Evolutionary conservation across 2,888 invertebrate genomes (phyloP).

Genomic region (Zaprionus bogoriensis): DNA sequence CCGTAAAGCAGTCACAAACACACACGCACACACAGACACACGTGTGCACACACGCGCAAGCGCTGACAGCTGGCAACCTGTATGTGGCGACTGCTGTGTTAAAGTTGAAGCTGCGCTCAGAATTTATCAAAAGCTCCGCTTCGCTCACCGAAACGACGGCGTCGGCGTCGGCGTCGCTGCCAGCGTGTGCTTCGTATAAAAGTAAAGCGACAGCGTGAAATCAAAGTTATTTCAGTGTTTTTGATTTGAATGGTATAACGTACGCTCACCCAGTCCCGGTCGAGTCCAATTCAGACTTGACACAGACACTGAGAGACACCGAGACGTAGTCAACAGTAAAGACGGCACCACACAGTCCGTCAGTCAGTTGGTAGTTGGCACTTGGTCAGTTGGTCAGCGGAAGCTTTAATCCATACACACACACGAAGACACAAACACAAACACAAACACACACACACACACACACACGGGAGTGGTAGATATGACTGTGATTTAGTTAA

Average conservation of each 20-base stretch:
- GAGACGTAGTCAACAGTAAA: slow-evolving; percentile 6
- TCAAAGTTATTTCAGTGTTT: slow-evolving; percentile 83
- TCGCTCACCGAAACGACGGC: slow-evolving; percentile 51
- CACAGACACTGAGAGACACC: slow-evolving; percentile 16
- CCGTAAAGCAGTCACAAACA: no score
- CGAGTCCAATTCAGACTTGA: slow-evolving; percentile 53
- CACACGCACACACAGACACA: slow-evolving; percentile 2
- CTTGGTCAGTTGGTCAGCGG: slow-evolving; percentile 36
- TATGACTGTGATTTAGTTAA: slow-evolving; percentile 28
- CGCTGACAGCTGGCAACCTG: slow-evolving; percentile 54
- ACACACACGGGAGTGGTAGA: slow-evolving; percentile 14
- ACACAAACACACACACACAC: neutral
- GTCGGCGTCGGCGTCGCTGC: slow-evolving; percentile 31
- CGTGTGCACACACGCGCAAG: slow-evolving; percentile 4
- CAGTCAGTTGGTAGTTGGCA: slow-evolving; percentile 29
- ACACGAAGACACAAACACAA: neutral
- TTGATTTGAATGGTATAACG: slow-evolving; percentile 81
- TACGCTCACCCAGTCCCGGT: slow-evolving; percentile 62
- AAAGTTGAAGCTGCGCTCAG: slow-evolving; percentile 61
- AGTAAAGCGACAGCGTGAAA: slow-evolving; percentile 80
- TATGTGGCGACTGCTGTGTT: slow-evolving; percentile 32
- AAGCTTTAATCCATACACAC: slow-evolving; percentile 1
- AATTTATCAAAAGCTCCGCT: slow-evolving; percentile 67
- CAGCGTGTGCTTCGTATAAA: slow-evolving; percentile 78
- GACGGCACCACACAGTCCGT: slow-evolving; percentile 24